Evolutionary conservation across 1,140 invertebrate species (phyloP).

Genomic region (Aphidius ervi): DNA sequence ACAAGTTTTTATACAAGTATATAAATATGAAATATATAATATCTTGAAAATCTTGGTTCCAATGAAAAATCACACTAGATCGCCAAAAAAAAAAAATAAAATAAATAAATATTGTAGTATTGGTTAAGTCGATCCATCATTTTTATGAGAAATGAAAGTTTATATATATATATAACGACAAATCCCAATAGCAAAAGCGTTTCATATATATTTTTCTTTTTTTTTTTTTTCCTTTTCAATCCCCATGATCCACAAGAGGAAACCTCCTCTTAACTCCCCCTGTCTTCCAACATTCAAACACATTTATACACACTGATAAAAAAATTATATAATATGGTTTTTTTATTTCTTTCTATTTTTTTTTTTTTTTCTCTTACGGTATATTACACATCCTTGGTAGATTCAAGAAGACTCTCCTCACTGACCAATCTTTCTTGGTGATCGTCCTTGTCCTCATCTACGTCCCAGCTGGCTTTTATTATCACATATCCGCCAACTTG

Average conservation of each 20-base stretch:
- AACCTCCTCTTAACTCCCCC: too few relatives aligned
- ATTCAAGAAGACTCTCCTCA: too few relatives aligned
- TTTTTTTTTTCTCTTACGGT: too few relatives aligned
- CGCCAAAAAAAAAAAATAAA: too few relatives aligned
- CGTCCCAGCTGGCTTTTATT: too few relatives aligned
- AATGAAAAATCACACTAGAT: constrained; percentile 15
- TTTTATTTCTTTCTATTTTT: not conserved
- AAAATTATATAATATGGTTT: not conserved
- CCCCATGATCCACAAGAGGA: not conserved
- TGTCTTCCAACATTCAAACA: not conserved
- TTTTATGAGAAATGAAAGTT: constrained; percentile 9
- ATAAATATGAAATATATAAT: not conserved
- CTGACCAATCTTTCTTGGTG: too few relatives aligned
- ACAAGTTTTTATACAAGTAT: not conserved
- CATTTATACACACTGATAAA: constrained; percentile 22
- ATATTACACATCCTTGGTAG: too few relatives aligned
- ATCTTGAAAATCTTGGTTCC: not conserved
- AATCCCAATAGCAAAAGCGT: constrained; percentile 24
- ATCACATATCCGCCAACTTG: too few relatives aligned
- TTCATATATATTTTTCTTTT: not conserved
- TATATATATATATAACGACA: constrained; percentile 16
- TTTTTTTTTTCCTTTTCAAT: constrained; percentile 12
- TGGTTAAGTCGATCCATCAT: not conserved
- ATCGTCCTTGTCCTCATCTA: too few relatives aligned
- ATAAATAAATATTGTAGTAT: constrained; percentile 6